Evolutionary conservation across 1,140 invertebrate genomes (phyloP), one percentile per base, ranked within the genome.

Genomic region (Saccostrea cuccullata): DNA sequence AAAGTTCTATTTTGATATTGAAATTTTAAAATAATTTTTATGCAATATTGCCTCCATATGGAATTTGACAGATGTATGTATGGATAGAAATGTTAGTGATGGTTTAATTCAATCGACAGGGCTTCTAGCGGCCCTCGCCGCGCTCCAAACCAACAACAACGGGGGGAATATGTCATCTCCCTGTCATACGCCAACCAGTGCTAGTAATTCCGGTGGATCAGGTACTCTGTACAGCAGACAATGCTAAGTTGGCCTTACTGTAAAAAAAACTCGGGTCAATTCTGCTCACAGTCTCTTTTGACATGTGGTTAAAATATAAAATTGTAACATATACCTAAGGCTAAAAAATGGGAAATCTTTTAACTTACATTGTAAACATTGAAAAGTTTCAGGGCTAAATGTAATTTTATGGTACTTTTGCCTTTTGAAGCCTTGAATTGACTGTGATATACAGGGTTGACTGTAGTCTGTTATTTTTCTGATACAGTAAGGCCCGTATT

Each of bases 41-140:
- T 73, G 30, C 26, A 36, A 73, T 23, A 67, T 67, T n/a, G n/a
- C 20, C 60, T n/a, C 5, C 47, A 47, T 47, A 67, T 67, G 60
- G 60, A 67, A n/a, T 67, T n/a, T n/a, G 20, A 67, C 60, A 67
- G 60, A 67, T 67, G 60, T 67, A 67, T 23, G 6, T 30, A 13
- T 73, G 70, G 70, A 73, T 64, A 64, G 17, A 20, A n/a, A 64
- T 73, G 70, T 73, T 40, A 73, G 70, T 73, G 70, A 73, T 30
- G 70, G 70, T 30, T 73, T 73, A 26, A 73, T 73, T 73, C 70
- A 11, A 73, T 73, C 70, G 30, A 73, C 85, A 91, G 90, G 91
- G 86, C 89, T 93, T 60, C 89, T 92, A 73, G 90, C 91, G 40
- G 91, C 92, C 82, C 87, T 92, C 26, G 92, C 91, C 26, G 88